Conservation (phyloP, 2,888 invertebrate species). For the Cryptocheilus praepositus region DNA sequence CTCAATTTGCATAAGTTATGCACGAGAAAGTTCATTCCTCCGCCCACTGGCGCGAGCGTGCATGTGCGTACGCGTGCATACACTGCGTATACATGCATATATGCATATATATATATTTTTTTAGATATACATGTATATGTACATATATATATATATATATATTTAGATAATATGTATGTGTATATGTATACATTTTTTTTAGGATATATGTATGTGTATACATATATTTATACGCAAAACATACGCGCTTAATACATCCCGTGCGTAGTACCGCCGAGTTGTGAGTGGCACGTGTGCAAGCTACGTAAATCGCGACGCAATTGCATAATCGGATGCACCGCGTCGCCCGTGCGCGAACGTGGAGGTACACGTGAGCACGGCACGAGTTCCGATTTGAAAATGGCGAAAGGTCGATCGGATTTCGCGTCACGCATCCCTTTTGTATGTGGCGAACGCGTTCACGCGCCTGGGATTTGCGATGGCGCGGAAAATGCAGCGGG, state of each 20-base stretch:
- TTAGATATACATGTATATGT: too few species aligned
- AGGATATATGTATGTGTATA: not conserved
- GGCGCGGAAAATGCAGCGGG: too few species aligned
- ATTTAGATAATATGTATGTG: too few species aligned
- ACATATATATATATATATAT: not conserved
- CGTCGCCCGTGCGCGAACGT: conserved; percentile 1
- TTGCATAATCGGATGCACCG: conserved; percentile 37
- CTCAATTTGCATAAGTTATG: conserved; percentile 67
- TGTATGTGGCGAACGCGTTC: too few species aligned
- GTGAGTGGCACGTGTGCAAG: conserved; percentile 6
- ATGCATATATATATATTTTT: too few species aligned
- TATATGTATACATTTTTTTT: too few species aligned
- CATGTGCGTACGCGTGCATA: not conserved
- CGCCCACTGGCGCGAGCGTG: conserved; percentile 42
- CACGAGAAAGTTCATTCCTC: conserved; percentile 62
- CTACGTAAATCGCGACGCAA: conserved; percentile 14
- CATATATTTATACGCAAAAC: not conserved
- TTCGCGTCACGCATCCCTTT: conserved; percentile 14
- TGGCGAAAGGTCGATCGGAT: not conserved
- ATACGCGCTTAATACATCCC: too few species aligned
- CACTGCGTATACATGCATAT: not conserved
- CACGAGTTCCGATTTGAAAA: conserved; percentile 2
- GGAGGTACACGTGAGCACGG: not conserved
- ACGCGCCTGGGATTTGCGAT: too few species aligned
- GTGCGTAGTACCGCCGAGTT: not conserved